Base-by-base conservation (phyloP, 2,113 vertebrate species). In the Laticauda laticaudata region DNA sequence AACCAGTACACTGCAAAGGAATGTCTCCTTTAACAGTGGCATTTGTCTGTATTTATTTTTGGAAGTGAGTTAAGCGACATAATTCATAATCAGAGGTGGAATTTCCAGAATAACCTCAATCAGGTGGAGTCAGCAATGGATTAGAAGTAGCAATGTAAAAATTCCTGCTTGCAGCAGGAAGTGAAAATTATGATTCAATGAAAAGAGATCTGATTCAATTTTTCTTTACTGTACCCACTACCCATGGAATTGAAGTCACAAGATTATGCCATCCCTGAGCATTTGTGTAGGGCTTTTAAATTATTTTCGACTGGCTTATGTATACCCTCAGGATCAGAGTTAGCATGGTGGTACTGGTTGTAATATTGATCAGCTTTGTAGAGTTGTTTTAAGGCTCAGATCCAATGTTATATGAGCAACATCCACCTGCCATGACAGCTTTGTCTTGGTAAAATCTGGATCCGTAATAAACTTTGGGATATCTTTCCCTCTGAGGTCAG, bases 161-260 rank as follows among this genome's bases (percentile, higher is more conserved):
- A 4, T 24, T 26, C 7, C 86, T 18, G 55, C 21, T n/a, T 59
- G 86, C 9, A 61, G 14, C 15, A 57, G 91, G 43, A 51, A 87
- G 34, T 48, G 55, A 87, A 53, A n/a, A n/a, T 23, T 5, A 29
- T 92, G 85, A 92, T 87, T 92, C 85, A 92, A 45, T 87, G 85
- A 59, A 91, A 61, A 26, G 55, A 48, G 48, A 2, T 61, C 43
- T 92, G 81, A 87, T 48, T 87, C 56, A 92, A 0, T 7, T 29
- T 45, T 34, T 51, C 18, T 5, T 34, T 34, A 34, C 3, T 24
- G 26, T 24, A 87, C 54, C 75, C 85, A 55, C 23, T 24, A 48
- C 15, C 75, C 55, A 55, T 39, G 43, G 43, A 86, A 26, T 15
- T 9, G 12, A 14, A 6, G 29, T 61, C 2, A 34, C 43, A 34